Conservation (phyloP, 2,113 vertebrate genomes). For the Oryzias curvinotus region DNA sequence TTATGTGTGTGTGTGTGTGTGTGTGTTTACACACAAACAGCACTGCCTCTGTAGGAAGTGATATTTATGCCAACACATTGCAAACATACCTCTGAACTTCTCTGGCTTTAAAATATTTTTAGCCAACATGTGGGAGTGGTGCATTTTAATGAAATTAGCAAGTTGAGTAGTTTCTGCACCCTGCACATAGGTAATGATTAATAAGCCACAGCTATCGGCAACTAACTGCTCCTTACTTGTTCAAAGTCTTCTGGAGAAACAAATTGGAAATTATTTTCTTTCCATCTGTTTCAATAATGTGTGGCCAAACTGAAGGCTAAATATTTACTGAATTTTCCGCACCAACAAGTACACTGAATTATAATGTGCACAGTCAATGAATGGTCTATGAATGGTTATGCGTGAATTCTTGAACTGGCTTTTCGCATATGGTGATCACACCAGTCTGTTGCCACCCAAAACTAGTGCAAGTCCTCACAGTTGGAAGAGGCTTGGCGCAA, state of each 20-base stretch:
- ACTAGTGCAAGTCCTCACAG: too few species aligned
- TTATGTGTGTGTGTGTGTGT: slow-evolving; percentile 7
- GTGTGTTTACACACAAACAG: slow-evolving; percentile 37
- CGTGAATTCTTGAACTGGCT: too few species aligned
- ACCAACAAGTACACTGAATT: slow-evolving; percentile 21
- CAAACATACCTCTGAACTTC: slow-evolving; percentile 46
- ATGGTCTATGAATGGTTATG: too few species aligned
- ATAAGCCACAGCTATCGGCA: slow-evolving; percentile 44
- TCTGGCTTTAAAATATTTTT: slow-evolving; percentile 66
- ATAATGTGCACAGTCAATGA: background rate
- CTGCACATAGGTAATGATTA: slow-evolving; percentile 58
- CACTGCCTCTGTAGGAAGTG: slow-evolving; percentile 30
- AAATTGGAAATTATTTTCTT: slow-evolving; percentile 17
- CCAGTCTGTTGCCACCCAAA: too few species aligned
- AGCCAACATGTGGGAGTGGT: slow-evolving; percentile 71
- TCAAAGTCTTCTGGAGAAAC: slow-evolving; percentile 11
- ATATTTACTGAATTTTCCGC: slow-evolving; percentile 21
- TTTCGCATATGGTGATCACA: too few species aligned
- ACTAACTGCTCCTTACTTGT: slow-evolving; percentile 44
- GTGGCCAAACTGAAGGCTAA: slow-evolving; percentile 29
- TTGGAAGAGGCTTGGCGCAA: too few species aligned
- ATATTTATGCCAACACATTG: too few species aligned
- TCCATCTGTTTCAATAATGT: slow-evolving; percentile 34
- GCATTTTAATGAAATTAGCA: slow-evolving; percentile 73
- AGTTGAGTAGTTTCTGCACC: slow-evolving; percentile 64